Conservation (phyloP, 1,140 invertebrate species). For the Pinna nobilis region DNA sequence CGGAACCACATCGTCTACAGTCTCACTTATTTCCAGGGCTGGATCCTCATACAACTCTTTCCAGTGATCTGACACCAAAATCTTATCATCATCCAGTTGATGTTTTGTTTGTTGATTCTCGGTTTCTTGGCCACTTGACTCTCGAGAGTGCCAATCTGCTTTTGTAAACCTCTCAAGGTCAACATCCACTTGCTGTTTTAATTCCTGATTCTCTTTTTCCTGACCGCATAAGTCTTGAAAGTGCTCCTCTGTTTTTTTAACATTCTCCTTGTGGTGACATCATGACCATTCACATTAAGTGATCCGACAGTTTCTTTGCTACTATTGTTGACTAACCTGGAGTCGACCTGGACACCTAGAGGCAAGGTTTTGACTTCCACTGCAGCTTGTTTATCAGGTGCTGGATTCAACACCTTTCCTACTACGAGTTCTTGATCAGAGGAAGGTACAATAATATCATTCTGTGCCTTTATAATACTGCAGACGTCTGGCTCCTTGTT, state of each 20-base stretch:
- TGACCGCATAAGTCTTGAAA: too few species aligned
- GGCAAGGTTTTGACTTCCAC: neutral
- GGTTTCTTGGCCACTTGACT: neutral
- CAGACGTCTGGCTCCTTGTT: neutral
- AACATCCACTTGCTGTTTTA: too few species aligned
- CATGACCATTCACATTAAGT: neutral
- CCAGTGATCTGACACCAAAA: neutral
- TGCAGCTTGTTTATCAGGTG: neutral
- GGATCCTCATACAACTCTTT: neutral
- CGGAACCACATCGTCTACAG: slow-evolving; percentile 34
- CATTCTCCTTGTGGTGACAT: neutral
- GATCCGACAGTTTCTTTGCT: neutral
- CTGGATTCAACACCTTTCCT: neutral
- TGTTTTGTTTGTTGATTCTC: neutral
- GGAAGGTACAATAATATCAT: neutral
- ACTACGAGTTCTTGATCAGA: neutral
- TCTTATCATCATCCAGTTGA: neutral
- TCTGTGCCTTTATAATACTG: neutral
- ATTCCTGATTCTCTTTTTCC: too few species aligned
- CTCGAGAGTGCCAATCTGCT: neutral
- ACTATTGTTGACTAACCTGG: neutral
- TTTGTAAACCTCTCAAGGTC: neutral
- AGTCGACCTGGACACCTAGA: neutral
- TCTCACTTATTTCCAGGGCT: neutral
- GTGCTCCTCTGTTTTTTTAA: too few species aligned